Conservation (phyloP, 2,113 vertebrate genomes). For the Ibidorhyncha struthersii region DNA sequence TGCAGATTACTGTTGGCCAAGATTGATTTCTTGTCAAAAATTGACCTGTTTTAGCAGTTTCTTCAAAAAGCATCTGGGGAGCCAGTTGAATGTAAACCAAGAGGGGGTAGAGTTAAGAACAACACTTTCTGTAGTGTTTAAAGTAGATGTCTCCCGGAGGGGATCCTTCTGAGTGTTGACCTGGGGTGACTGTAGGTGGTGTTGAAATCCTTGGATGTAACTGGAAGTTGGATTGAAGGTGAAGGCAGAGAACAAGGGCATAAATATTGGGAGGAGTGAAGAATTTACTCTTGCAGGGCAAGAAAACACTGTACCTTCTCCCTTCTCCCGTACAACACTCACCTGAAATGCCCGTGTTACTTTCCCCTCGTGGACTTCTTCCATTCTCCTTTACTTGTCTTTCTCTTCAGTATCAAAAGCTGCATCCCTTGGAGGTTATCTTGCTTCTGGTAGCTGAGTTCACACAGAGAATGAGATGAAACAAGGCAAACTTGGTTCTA, state of each 20-base stretch:
- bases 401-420: neutral
- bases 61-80: neutral
- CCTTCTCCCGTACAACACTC: neutral
- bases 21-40: slow-evolving; percentile 12
- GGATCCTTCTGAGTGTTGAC: neutral
- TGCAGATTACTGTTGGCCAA: neutral
- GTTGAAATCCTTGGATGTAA: neutral
- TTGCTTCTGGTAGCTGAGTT: neutral
- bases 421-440: neutral
- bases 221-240: neutral
- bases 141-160: neutral
- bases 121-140: neutral
- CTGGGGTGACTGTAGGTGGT: neutral
- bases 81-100: neutral
- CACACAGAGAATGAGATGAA: slow-evolving; percentile 19
- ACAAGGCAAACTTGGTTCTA: slow-evolving; percentile 31
- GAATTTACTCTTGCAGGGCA: neutral
- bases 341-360: neutral
- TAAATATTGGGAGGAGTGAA: neutral
- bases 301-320: neutral
- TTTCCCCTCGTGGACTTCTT: accelerated
- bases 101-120: neutral
- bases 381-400: neutral
- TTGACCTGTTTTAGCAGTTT: neutral
- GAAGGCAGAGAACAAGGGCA: neutral